Evolutionary conservation across 2,113 vertebrate genomes (phyloP).

Genomic region (Dromaius novaehollandiae): DNA sequence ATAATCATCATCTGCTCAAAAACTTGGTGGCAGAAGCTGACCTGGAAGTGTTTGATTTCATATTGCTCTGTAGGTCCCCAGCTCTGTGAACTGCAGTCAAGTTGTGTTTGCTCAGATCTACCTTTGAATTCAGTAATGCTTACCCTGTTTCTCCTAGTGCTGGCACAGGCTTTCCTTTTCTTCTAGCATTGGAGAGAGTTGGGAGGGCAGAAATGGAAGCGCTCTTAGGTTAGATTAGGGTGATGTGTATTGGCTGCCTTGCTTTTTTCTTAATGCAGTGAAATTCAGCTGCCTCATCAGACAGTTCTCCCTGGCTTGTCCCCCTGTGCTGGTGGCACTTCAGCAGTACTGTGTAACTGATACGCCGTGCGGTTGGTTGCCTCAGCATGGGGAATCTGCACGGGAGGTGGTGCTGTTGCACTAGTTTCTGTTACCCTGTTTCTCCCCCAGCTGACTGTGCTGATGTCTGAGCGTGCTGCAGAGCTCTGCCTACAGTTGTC

Average conservation of each 20-base stretch:
- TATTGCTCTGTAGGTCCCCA: too few species aligned
- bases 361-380: constrained; percentile 28
- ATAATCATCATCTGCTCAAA: not conserved
- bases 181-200: not conserved
- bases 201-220: not conserved
- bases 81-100: not conserved
- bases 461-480: not conserved
- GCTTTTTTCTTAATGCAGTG: not conserved
- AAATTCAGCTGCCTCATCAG: not conserved
- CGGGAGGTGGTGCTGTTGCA: constrained; percentile 64
- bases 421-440: not conserved
- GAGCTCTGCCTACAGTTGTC: constrained; percentile 1
- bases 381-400: not conserved
- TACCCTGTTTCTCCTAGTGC: fast-evolving
- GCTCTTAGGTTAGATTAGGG: not conserved
- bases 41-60: not conserved
- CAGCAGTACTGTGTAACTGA: not conserved
- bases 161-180: not conserved
- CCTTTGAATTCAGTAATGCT: not conserved
- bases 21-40: not conserved
- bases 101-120: not conserved
- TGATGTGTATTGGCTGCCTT: fast-evolving
- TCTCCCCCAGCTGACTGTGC: not conserved
- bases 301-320: not conserved
- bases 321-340: not conserved